A percentile compares a stretch with the other conserved stretches of the same genome.
Conservation (phyloP, 2,888 invertebrate species). For the Masnerella sp. region DNA sequence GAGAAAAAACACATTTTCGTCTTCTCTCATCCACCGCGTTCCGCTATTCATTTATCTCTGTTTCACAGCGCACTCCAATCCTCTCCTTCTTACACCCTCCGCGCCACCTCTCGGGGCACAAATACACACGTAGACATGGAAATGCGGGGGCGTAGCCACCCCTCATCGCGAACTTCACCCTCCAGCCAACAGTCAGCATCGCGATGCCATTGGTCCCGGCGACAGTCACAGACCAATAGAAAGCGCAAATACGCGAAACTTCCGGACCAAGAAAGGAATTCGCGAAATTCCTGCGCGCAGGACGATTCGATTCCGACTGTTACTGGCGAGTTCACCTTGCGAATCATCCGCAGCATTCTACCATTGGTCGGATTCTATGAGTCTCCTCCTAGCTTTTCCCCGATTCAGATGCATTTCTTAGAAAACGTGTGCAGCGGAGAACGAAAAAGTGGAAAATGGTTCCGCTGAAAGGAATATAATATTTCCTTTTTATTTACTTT, state of each 20-base stretch:
- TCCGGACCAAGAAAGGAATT: slow-evolving; percentile 56
- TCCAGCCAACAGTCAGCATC: slow-evolving; percentile 73
- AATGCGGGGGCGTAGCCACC: slow-evolving; percentile 72
- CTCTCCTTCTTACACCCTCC: slow-evolving; percentile 51
- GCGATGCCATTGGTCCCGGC: slow-evolving; percentile 75
- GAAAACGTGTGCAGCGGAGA: too few species aligned
- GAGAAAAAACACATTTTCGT: slow-evolving; percentile 49
- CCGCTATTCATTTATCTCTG: slow-evolving; percentile 66
- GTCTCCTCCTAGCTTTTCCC: slow-evolving; percentile 41
- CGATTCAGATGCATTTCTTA: too few species aligned
- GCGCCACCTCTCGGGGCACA: slow-evolving; percentile 39
- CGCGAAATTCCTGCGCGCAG: slow-evolving; percentile 59
- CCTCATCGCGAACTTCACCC: slow-evolving; percentile 67
- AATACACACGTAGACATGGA: slow-evolving; percentile 53
- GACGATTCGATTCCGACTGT: slow-evolving; percentile 58
- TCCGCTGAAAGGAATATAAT: too few species aligned
- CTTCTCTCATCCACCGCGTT: slow-evolving; percentile 56
- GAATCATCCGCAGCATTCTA: slow-evolving; percentile 69
- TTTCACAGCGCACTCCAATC: slow-evolving; percentile 51
- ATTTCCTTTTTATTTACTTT: too few species aligned
- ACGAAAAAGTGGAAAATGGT: too few species aligned
- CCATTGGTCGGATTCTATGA: slow-evolving; percentile 68
- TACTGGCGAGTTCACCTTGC: slow-evolving; percentile 67
- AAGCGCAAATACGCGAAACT: slow-evolving; percentile 62
- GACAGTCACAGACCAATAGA: slow-evolving; percentile 75